phyloP scores from a whole-genome alignment of 2,888 invertebrate genomes.

The Syrphus vitripennis region DNA sequence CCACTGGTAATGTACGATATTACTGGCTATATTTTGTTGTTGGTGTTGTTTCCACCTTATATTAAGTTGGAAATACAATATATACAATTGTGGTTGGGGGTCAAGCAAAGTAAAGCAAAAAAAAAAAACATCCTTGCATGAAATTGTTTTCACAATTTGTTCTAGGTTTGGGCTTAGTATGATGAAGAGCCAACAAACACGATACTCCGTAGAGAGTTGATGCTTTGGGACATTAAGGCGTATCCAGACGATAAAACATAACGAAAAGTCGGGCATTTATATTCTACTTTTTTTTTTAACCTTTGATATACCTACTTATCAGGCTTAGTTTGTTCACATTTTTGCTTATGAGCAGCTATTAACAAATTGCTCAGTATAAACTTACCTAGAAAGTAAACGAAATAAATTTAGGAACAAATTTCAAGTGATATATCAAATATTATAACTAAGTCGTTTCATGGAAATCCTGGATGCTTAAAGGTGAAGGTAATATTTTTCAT shows the following conservation, averaged over 20 bases:
- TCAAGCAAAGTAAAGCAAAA: too few relatives aligned
- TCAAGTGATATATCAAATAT: background rate
- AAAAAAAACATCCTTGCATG: constrained; percentile 25
- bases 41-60: background rate
- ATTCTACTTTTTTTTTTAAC: background rate
- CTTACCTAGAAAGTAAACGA: too few relatives aligned
- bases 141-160: constrained; percentile 31
- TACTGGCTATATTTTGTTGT: background rate
- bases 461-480: background rate
- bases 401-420: background rate
- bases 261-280: background rate
- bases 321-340: background rate
- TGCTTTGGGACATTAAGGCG: constrained; percentile 1
- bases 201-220: background rate
- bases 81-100: constrained; percentile 3
- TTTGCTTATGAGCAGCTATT: constrained; percentile 7
- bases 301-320: background rate
- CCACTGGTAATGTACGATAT: constrained; percentile 6
- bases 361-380: constrained; percentile 9
- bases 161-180: constrained; percentile 17
- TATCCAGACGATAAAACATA: constrained; percentile 9
- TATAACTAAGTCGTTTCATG: background rate
- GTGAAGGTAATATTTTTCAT: background rate
- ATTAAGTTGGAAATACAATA: background rate
- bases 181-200: constrained; percentile 6